A percentile compares a stretch with the other conserved stretches of the same genome.
phyloP scores from a whole-genome alignment of 2,888 invertebrate genomes.

The Apodemia zela region DNA sequence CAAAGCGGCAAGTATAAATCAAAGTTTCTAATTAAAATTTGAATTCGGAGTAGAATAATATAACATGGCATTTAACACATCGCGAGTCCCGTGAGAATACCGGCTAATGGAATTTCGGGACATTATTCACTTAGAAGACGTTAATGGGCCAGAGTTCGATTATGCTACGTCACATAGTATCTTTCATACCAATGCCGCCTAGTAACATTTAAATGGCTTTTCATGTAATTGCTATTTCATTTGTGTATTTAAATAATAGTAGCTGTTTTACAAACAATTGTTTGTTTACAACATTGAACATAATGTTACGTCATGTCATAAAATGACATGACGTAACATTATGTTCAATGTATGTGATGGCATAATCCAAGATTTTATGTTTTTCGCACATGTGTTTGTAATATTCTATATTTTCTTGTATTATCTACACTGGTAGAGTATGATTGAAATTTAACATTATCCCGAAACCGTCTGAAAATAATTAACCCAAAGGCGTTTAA shows the following conservation, averaged over 20 bases:
- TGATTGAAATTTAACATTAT: too few species aligned
- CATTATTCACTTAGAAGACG: slow-evolving; percentile 50
- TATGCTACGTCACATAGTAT: slow-evolving; percentile 36
- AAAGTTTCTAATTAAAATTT: slow-evolving; percentile 23
- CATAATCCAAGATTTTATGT: too few species aligned
- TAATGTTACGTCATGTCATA: too few species aligned
- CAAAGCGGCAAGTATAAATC: slow-evolving; percentile 16
- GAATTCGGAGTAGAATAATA: slow-evolving; percentile 26
- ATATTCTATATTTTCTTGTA: too few species aligned
- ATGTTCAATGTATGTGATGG: too few species aligned
- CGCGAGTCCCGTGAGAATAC: slow-evolving; percentile 42
- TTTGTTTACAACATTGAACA: background rate
- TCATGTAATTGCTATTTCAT: slow-evolving; percentile 17
- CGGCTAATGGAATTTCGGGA: slow-evolving; percentile 39
- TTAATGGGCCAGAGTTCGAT: slow-evolving; percentile 47
- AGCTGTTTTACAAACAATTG: background rate
- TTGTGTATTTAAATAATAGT: slow-evolving; percentile 2
- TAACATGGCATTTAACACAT: slow-evolving; percentile 31
- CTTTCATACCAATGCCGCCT: slow-evolving; percentile 23
- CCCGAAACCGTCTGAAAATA: too few species aligned
- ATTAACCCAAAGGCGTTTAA: too few species aligned
- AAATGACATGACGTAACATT: too few species aligned
- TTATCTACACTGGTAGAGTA: too few species aligned
- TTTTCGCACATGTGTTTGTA: too few species aligned
- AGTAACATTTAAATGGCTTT: slow-evolving; percentile 21